Percentiles rank a stretch among this genome's conserved stretches.
Conservation (phyloP, 2,113 vertebrate species). For the Sander vitreus region DNA sequence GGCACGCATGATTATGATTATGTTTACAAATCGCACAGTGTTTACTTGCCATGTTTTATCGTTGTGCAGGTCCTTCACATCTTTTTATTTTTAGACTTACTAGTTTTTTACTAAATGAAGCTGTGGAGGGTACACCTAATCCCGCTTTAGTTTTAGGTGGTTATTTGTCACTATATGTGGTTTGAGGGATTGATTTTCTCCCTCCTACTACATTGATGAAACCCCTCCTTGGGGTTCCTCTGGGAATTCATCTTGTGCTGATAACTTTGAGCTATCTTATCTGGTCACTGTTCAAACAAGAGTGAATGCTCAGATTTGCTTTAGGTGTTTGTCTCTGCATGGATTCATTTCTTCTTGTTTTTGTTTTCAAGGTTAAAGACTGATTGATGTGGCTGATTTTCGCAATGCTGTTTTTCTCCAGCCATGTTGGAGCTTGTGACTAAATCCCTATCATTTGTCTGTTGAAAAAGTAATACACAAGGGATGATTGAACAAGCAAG, state of each 20-base stretch:
- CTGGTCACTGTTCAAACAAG: constrained; percentile 82
- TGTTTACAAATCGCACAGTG: constrained; percentile 60
- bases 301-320: constrained; percentile 77
- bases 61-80: constrained; percentile 17
- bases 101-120: constrained; percentile 32
- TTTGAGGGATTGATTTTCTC: constrained; percentile 76
- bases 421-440: constrained; percentile 22
- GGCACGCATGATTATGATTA: constrained; percentile 56
- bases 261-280: constrained; percentile 84
- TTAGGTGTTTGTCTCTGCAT: constrained; percentile 76
- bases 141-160: constrained; percentile 59
- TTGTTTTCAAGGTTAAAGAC: constrained; percentile 79
- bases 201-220: constrained; percentile 73
- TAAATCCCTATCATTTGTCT: constrained; percentile 20
- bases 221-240: constrained; percentile 67
- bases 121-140: constrained; percentile 49
- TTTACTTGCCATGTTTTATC: constrained; percentile 47
- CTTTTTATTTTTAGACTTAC: constrained; percentile 17
- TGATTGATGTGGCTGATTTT: constrained; percentile 65
- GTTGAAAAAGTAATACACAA: constrained; percentile 6
- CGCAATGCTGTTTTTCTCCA: constrained; percentile 29
- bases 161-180: constrained; percentile 74
- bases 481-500: neutral
- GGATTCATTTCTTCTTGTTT: constrained; percentile 73
- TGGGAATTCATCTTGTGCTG: constrained; percentile 80